phyloP scores from a whole-genome alignment of 2,113 vertebrate genomes.

The Cacatua alba region DNA sequence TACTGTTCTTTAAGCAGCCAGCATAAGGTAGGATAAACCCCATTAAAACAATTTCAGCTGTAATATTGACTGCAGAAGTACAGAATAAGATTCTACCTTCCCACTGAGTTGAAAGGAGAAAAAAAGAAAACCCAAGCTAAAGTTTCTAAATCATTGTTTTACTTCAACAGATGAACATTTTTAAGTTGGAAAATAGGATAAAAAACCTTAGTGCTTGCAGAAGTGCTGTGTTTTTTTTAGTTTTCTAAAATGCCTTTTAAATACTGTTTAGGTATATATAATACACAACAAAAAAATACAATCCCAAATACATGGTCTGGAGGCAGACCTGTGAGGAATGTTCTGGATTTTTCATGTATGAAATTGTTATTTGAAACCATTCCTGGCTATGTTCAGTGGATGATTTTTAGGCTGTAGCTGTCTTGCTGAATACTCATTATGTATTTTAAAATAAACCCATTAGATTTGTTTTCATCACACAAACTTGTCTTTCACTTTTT shows the following conservation, averaged over 20 bases:
- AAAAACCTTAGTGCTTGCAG: not conserved
- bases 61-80: not conserved
- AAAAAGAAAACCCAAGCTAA: not conserved
- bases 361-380: not conserved
- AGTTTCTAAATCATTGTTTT: not conserved
- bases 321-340: not conserved
- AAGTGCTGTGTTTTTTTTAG: not conserved
- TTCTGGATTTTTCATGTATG: not conserved
- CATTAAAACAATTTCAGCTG: not conserved
- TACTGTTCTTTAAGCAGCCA: not conserved
- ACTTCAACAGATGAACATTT: not conserved
- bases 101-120: not conserved
- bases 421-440: slow-evolving; percentile 32
- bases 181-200: not conserved
- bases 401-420: slow-evolving; percentile 9
- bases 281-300: not conserved
- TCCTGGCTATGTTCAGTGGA: not conserved
- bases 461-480: slow-evolving; percentile 8
- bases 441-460: slow-evolving; percentile 41
- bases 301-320: not conserved
- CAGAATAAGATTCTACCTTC: not conserved
- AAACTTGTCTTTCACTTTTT: not conserved
- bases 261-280: not conserved
- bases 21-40: not conserved
- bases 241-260: not conserved